These are phyloP conservation scores for Eudasyphora cyanicolor DNA, from an alignment of 2,888 invertebrate genomes.

Conservation along the genomic window DNA sequence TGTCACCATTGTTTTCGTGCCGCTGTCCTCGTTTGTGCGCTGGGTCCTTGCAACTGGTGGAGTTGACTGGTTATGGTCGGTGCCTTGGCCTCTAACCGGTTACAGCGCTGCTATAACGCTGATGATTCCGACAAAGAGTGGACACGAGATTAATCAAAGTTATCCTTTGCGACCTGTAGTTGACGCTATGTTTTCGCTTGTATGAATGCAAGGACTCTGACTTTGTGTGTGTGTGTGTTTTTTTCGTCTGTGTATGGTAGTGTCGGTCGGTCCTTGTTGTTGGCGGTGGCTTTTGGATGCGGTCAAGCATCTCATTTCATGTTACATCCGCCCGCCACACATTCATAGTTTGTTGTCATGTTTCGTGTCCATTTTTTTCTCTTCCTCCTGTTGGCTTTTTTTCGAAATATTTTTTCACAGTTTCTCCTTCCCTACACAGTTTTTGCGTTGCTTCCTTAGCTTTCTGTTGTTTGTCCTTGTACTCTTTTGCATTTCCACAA, in stretches of 20 bases:
- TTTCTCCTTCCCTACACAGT: constrained; percentile 18
- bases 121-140: constrained; percentile 52
- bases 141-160: constrained; percentile 62
- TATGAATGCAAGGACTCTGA: background rate
- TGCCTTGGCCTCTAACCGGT: background rate
- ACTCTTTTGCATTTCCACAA: constrained; percentile 58
- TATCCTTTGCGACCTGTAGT: constrained; percentile 59
- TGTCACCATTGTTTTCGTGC: constrained; percentile 36
- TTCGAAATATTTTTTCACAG: background rate
- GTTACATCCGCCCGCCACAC: constrained; percentile 63
- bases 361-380: background rate
- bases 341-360: constrained; percentile 55
- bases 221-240: background rate
- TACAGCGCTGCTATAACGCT: constrained; percentile 37
- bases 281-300: constrained; percentile 58
- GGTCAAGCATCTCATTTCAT: constrained; percentile 63
- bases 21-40: background rate
- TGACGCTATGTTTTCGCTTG: constrained; percentile 50
- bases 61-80: background rate
- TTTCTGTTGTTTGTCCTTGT: constrained; percentile 33
- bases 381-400: constrained; percentile 16
- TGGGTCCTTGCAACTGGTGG: background rate
- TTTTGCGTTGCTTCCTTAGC: constrained; percentile 34
- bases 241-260: too few species aligned
- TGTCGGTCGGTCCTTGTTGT: too few species aligned